Evolutionary conservation across 1,140 invertebrate genomes (phyloP).

Genomic region (Brachionus calyciflorus): DNA sequence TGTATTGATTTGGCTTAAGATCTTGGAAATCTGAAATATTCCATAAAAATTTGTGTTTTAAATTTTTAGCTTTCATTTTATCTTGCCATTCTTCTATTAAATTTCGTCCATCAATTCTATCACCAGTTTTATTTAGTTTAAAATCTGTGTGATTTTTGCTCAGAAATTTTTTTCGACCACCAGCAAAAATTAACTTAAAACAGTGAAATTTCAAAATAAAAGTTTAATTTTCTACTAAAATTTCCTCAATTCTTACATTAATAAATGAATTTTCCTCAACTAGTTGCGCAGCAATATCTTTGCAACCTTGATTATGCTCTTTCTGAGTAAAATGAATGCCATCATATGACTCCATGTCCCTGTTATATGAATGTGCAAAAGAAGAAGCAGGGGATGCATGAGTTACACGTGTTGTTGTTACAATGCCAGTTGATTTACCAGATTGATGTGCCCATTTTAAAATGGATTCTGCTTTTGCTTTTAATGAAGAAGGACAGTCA

Average conservation of each 20-base stretch:
- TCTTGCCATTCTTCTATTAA: slow-evolving; percentile 38
- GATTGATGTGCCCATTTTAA: slow-evolving; percentile 14
- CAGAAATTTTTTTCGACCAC: slow-evolving; percentile 38
- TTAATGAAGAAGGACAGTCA: slow-evolving; percentile 28
- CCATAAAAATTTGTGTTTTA: slow-evolving; percentile 26
- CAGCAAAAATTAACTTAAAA: slow-evolving; percentile 39
- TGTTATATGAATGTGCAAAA: slow-evolving; percentile 68
- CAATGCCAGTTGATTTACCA: slow-evolving; percentile 73
- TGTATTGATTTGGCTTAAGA: slow-evolving; percentile 13
- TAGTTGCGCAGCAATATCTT: slow-evolving; percentile 59
- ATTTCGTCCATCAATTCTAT: slow-evolving; percentile 29
- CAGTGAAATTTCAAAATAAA: background rate
- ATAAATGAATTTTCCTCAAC: slow-evolving; percentile 49
- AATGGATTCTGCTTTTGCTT: background rate
- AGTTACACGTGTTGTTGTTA: slow-evolving; percentile 81
- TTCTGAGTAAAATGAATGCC: slow-evolving; percentile 48
- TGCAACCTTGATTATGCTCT: slow-evolving; percentile 55
- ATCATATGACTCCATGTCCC: slow-evolving; percentile 55
- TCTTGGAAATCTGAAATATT: slow-evolving; percentile 17
- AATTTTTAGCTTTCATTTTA: slow-evolving; percentile 36
- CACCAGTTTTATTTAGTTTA: background rate
- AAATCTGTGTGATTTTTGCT: slow-evolving; percentile 9
- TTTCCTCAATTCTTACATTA: background rate
- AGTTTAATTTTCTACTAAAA: background rate
- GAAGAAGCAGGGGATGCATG: slow-evolving; percentile 80